These are phyloP conservation scores for Artibeus jamaicensis DNA, from an alignment of 2,797 vertebrate species.

Conservation along the genomic window DNA sequence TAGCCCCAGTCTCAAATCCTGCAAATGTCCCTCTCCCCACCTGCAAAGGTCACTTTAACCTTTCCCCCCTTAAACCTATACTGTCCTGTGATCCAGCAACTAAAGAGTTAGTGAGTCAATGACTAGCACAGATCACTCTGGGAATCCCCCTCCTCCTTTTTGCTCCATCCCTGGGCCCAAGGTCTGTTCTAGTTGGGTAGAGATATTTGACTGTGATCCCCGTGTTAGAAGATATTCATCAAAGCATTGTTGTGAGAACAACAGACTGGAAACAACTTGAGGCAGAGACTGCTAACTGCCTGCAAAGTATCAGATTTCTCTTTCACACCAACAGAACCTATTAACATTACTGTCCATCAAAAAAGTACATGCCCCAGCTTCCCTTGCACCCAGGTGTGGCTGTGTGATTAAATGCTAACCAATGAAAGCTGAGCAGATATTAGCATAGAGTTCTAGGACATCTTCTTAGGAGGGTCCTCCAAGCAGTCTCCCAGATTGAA, in stretches of 20 bases:
- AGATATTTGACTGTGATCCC: not conserved
- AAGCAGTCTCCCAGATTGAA: accelerated
- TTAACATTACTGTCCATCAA: not conserved
- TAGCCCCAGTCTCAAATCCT: not conserved
- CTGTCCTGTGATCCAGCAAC: not conserved
- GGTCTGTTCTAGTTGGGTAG: not conserved
- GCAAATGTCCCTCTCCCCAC: too few species aligned
- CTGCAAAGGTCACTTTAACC: not conserved
- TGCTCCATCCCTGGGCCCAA: not conserved
- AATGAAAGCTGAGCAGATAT: not conserved
- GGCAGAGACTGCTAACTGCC: not conserved
- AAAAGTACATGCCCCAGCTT: not conserved
- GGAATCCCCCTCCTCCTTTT: not conserved
- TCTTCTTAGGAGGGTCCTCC: not conserved
- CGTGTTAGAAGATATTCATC: not conserved
- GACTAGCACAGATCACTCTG: accelerated
- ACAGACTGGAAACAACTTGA: not conserved
- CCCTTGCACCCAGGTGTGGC: not conserved
- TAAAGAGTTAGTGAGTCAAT: not conserved
- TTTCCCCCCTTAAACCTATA: not conserved
- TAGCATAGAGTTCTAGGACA: not conserved
- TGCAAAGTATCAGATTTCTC: not conserved
- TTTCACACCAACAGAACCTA: not conserved
- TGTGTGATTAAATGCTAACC: not conserved
- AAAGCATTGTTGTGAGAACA: not conserved